Evolutionary conservation across 2,113 vertebrate genomes (phyloP).

Genomic region (Entomyzon cyanotis): DNA sequence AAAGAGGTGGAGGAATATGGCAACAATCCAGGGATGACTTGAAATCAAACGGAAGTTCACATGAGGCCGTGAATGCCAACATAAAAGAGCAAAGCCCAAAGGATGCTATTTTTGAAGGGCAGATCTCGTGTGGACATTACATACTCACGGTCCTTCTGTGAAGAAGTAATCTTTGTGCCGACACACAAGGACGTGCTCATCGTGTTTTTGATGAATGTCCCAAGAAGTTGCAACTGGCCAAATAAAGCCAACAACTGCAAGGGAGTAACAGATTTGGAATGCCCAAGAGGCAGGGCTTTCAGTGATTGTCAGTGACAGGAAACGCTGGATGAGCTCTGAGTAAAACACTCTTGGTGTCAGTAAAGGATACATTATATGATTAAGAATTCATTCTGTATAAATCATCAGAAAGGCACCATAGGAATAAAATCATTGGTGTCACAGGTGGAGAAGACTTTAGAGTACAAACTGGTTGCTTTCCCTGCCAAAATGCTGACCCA

Average conservation of each 20-base stretch:
- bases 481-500: neutral
- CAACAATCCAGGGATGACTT: conserved; percentile 43
- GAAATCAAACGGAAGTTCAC: conserved; percentile 55
- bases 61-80: conserved; percentile 12
- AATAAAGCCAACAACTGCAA: conserved; percentile 13
- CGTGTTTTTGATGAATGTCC: conserved; percentile 29
- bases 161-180: neutral
- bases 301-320: neutral
- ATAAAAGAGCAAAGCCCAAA: conserved; percentile 39
- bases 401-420: neutral
- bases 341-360: neutral
- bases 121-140: neutral
- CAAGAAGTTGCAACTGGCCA: neutral
- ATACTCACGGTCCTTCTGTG: neutral
- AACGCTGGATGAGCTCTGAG: neutral
- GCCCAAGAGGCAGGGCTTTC: neutral
- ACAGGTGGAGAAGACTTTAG: neutral
- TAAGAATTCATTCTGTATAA: conserved; percentile 2
- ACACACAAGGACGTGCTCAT: neutral
- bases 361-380: neutral
- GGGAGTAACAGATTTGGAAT: neutral
- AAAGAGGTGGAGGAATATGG: conserved; percentile 49
- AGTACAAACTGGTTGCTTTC: neutral
- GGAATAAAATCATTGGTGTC: neutral
- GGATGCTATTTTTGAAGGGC: conserved; percentile 63